A percentile compares a stretch with the other conserved stretches of the same genome.
Conservation (phyloP, 30 jellyfish, hydroid and myxozoan species). For the Morbakka virulenta region DNA sequence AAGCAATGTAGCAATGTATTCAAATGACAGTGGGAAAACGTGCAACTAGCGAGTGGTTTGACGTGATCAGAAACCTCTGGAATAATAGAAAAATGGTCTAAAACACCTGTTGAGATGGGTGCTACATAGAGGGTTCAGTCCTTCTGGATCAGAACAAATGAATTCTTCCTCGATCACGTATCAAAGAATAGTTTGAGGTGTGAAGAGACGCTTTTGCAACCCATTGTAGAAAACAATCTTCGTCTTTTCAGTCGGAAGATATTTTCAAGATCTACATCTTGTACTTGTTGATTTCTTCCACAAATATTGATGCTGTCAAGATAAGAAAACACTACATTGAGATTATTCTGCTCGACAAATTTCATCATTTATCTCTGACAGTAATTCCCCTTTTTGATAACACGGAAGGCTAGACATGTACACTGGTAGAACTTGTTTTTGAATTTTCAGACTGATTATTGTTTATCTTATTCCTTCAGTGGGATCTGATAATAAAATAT, state of each 20-base stretch:
- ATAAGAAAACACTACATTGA: slow-evolving; percentile 48
- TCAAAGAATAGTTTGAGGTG: background rate
- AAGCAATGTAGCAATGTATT: slow-evolving; percentile 2
- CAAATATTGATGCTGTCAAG: slow-evolving; percentile 41
- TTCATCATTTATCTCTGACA: slow-evolving; percentile 44
- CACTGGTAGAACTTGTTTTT: slow-evolving; percentile 21
- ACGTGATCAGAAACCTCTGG: slow-evolving; percentile 26
- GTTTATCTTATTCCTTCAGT: slow-evolving; percentile 8
- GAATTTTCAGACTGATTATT: slow-evolving; percentile 58
- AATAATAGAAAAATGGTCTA: slow-evolving; percentile 39
- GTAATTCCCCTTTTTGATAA: slow-evolving; percentile 47
- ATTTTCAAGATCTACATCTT: slow-evolving; percentile 1
- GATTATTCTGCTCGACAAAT: no score
- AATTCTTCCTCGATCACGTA: background rate
- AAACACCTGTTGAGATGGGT: slow-evolving; percentile 19
- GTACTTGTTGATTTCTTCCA: slow-evolving; percentile 22
- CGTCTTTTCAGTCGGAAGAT: slow-evolving; percentile 1
- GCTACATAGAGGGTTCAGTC: slow-evolving; percentile 33
- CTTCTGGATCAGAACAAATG: slow-evolving; percentile 43
- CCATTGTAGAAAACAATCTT: slow-evolving; percentile 8
- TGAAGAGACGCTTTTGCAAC: background rate
- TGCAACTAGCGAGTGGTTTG: slow-evolving; percentile 5
- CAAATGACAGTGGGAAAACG: background rate
- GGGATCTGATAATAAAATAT: slow-evolving; percentile 63
- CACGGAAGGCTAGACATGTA: slow-evolving; percentile 60